phyloP scores from a whole-genome alignment of 2,888 invertebrate genomes.

The Belgica antarctica region DNA sequence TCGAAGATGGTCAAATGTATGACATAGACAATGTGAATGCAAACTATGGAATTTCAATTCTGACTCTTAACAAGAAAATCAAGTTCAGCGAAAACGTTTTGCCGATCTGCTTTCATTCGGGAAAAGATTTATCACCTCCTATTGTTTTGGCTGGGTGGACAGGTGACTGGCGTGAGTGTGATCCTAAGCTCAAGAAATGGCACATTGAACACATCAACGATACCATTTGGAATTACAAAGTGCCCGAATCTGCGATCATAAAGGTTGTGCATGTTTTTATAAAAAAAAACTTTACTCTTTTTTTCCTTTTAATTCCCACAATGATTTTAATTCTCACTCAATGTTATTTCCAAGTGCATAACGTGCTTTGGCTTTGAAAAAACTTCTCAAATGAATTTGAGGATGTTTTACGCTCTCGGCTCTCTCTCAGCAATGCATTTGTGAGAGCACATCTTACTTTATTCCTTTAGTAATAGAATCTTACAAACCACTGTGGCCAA shows the following conservation, averaged over 20 bases:
- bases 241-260: not conserved
- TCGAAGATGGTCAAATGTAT: not conserved
- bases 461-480: too few species aligned
- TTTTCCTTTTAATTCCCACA: not conserved
- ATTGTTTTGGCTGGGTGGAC: not conserved
- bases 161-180: not conserved
- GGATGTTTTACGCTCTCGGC: too few species aligned
- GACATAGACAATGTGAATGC: not conserved
- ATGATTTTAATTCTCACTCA: too few species aligned
- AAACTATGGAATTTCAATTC: not conserved
- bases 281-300: not conserved
- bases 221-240: not conserved
- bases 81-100: not conserved
- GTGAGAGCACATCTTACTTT: too few species aligned
- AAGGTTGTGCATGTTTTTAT: not conserved
- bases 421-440: too few species aligned
- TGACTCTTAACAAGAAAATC: not conserved
- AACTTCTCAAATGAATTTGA: too few species aligned
- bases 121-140: not conserved
- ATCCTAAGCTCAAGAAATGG: constrained; percentile 11
- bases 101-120: not conserved
- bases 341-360: too few species aligned
- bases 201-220: not conserved
- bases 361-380: too few species aligned
- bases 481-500: too few species aligned